Evolutionary conservation across 2,797 vertebrate genomes (phyloP).

Genomic region (Pangasius mekongensis): DNA sequence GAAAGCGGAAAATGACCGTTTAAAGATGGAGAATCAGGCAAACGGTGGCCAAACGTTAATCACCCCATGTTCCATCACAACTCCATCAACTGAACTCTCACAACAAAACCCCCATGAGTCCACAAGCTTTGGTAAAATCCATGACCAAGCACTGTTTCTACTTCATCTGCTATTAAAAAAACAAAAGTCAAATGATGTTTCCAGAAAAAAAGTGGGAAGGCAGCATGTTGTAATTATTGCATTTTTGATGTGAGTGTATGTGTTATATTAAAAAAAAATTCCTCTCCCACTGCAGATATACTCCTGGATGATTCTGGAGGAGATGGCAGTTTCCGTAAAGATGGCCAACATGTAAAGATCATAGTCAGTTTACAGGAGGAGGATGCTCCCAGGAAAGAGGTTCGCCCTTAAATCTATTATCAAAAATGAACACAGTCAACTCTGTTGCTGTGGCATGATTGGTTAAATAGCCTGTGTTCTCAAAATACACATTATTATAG

Average conservation of each 20-base stretch:
- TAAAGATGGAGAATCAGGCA: slow-evolving; percentile 89
- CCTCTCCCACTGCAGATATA: slow-evolving; percentile 81
- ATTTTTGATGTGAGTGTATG: neutral
- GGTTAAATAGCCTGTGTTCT: neutral
- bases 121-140: slow-evolving; percentile 87
- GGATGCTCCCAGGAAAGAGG: slow-evolving; percentile 88
- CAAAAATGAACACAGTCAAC: neutral
- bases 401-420: slow-evolving; percentile 62
- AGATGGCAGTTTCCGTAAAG: slow-evolving; percentile 88
- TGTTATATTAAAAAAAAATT: neutral
- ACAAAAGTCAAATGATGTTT: neutral
- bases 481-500: neutral
- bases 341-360: slow-evolving; percentile 92
- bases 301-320: slow-evolving; percentile 86
- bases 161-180: neutral
- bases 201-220: neutral
- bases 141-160: neutral
- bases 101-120: slow-evolving; percentile 95
- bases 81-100: slow-evolving; percentile 77
- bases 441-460: neutral
- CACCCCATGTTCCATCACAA: slow-evolving; percentile 87
- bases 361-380: slow-evolving; percentile 88
- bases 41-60: slow-evolving; percentile 80
- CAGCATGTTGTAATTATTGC: neutral
- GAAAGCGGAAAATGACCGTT: slow-evolving; percentile 90